Evolutionary conservation across 2,888 invertebrate genomes (phyloP).

Genomic region (Lampropteryx suffumata): DNA sequence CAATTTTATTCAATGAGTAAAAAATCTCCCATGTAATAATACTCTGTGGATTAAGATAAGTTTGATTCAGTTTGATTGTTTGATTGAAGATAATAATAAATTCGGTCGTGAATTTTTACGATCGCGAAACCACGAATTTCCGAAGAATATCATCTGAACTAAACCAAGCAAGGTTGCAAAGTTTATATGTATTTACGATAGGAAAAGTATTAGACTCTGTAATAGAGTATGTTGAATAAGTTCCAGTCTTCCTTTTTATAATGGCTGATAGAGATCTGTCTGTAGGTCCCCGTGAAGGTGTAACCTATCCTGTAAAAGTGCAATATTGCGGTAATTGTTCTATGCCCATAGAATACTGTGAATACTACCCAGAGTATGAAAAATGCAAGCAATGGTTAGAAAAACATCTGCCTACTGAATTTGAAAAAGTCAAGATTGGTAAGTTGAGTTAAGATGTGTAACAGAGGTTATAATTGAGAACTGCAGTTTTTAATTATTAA

Average conservation of each 20-base stretch:
- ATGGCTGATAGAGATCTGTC: constrained; percentile 84
- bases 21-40: no score
- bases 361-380: constrained; percentile 98
- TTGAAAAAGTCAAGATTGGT: constrained; percentile 93
- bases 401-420: constrained; percentile 95
- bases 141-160: no score
- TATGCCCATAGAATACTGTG: constrained; percentile 99
- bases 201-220: constrained; percentile 5
- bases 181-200: constrained; percentile 7
- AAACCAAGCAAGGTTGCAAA: constrained; percentile 13
- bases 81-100: no score
- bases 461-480: constrained; percentile 36
- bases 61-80: no score
- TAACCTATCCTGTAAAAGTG: constrained; percentile 92
- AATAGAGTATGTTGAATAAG: constrained; percentile 40
- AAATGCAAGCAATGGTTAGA: constrained; percentile 99
- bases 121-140: no score
- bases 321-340: constrained; percentile 97
- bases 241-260: constrained; percentile 33
- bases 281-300: constrained; percentile 87
- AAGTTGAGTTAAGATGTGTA: constrained; percentile 41
- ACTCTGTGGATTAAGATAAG: no score
- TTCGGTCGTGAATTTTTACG: no score
- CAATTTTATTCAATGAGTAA: no score
- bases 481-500: not conserved